phyloP scores from a whole-genome alignment of 2,113 vertebrate genomes.

The Peromyscus californicus region DNA sequence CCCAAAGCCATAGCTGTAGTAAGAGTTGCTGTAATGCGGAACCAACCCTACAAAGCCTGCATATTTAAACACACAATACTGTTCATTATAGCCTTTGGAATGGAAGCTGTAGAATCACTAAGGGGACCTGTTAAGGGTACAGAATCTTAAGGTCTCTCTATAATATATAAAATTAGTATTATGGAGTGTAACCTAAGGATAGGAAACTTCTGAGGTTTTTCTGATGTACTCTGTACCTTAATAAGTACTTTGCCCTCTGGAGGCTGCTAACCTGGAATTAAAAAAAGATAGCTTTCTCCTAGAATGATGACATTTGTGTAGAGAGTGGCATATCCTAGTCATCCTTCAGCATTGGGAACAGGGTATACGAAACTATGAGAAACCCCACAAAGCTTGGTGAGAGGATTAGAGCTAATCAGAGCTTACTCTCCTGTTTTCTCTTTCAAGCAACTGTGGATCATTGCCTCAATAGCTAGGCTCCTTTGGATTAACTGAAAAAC shows the following conservation, averaged over 20 bases:
- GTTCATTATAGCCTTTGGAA: not conserved
- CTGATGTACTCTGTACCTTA: not conserved
- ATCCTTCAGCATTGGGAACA: not conserved
- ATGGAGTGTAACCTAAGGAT: not conserved
- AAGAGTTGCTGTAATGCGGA: not conserved
- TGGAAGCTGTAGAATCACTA: not conserved
- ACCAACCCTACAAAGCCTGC: not conserved
- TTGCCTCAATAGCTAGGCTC: not conserved
- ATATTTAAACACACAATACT: not conserved
- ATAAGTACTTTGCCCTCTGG: not conserved
- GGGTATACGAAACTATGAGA: not conserved
- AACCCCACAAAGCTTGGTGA: not conserved
- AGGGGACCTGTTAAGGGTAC: not conserved
- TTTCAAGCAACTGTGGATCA: not conserved
- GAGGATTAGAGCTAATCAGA: not conserved
- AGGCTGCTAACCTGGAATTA: not conserved
- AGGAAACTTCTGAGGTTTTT: not conserved
- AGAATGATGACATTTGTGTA: not conserved
- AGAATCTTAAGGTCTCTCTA: not conserved
- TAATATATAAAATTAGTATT: not conserved
- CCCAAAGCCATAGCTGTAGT: not conserved
- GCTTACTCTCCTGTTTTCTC: accelerated
- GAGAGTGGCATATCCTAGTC: not conserved
- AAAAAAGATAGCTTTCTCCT: not conserved
- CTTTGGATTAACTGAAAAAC: not conserved